These are phyloP conservation scores for Cheilosia soror DNA, from an alignment of 2,888 invertebrate genomes.

Conservation along the genomic window DNA sequence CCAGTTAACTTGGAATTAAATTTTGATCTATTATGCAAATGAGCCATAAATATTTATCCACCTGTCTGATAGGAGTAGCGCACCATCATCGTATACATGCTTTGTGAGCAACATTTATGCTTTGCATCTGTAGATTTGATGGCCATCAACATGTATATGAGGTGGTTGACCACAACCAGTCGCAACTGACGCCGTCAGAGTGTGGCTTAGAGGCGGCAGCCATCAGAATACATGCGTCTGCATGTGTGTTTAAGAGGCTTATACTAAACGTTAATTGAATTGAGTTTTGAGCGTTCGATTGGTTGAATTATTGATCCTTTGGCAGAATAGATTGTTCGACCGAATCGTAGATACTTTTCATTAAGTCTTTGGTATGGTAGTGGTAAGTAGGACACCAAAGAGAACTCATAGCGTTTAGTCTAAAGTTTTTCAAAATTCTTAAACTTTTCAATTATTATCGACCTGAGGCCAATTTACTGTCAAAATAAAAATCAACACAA, in stretches of 20 bases:
- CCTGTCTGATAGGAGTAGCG: slow-evolving; percentile 60
- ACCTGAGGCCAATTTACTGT: too few relatives aligned
- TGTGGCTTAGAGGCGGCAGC: not conserved
- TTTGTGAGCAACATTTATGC: slow-evolving; percentile 2
- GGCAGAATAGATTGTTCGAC: slow-evolving; percentile 1
- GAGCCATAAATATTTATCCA: slow-evolving; percentile 74
- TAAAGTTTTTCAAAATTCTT: too few relatives aligned
- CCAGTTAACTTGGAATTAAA: slow-evolving; percentile 71
- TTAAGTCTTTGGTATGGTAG: too few relatives aligned
- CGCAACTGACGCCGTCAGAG: not conserved
- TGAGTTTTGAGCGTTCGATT: slow-evolving; percentile 59
- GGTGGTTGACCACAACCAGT: slow-evolving; percentile 4
- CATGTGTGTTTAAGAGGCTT: not conserved
- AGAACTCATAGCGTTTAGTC: too few relatives aligned
- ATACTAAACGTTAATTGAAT: slow-evolving; percentile 52
- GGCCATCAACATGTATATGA: not conserved
- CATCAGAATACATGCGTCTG: not conserved
- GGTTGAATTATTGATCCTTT: slow-evolving; percentile 43
- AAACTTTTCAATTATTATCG: too few relatives aligned
- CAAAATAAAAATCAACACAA: too few relatives aligned
- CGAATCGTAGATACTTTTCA: too few relatives aligned
- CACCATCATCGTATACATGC: not conserved
- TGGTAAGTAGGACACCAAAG: too few relatives aligned
- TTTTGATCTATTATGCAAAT: slow-evolving; percentile 76
- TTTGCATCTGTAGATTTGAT: slow-evolving; percentile 16